These are phyloP conservation scores for Delphinus delphis DNA, from an alignment of 2,113 vertebrate genomes.

Conservation along the genomic window DNA sequence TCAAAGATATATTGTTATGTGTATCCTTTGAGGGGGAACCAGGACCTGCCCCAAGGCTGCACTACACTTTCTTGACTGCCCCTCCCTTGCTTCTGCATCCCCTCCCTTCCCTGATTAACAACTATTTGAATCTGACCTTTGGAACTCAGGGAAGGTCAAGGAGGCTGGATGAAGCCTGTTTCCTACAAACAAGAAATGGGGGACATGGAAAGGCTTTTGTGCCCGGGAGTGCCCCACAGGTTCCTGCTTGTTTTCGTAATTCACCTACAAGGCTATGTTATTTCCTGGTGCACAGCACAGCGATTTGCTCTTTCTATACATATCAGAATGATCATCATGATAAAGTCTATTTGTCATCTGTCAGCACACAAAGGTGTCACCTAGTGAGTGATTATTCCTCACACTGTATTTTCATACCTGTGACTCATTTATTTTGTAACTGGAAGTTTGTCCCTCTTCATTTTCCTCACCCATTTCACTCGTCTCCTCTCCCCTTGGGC, in stretches of 20 bases:
- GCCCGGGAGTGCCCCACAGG: not conserved
- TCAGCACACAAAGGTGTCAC: rapidly evolving
- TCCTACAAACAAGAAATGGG: not conserved
- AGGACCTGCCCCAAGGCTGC: too few species aligned
- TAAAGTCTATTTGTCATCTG: not conserved
- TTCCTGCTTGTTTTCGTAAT: rapidly evolving
- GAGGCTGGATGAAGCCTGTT: not conserved
- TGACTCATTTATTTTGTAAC: not conserved
- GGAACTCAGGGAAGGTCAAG: too few species aligned
- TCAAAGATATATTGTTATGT: too few species aligned
- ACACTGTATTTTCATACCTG: rapidly evolving
- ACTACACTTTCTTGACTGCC: too few species aligned
- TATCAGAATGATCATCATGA: rapidly evolving
- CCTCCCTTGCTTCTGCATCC: too few species aligned
- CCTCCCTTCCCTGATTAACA: not conserved
- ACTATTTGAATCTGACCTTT: not conserved
- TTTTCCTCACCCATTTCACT: not conserved
- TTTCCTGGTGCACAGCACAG: not conserved
- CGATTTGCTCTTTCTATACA: rapidly evolving
- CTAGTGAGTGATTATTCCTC: rapidly evolving
- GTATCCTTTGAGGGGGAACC: too few species aligned
- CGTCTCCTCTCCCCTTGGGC: not conserved
- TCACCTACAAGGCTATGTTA: too few species aligned
- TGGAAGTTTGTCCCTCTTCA: not conserved
- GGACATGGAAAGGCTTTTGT: not conserved